phyloP scores from a whole-genome alignment of 2,888 invertebrate genomes.

The Dendrolimus houi region DNA sequence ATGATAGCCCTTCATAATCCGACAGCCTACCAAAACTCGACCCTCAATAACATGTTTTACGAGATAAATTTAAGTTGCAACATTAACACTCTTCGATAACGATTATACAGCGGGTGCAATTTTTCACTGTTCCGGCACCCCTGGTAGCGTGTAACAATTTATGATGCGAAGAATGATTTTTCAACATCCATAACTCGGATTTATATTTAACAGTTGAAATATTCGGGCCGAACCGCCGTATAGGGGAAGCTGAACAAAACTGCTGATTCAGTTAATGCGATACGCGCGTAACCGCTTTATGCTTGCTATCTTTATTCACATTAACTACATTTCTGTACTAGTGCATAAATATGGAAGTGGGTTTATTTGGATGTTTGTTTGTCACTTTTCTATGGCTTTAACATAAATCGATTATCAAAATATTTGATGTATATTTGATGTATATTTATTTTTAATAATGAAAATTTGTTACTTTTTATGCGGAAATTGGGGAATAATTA shows the following conservation, averaged over 20 bases:
- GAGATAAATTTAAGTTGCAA: constrained; percentile 62
- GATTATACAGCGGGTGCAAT: constrained; percentile 62
- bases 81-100: constrained; percentile 64
- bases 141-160: constrained; percentile 50
- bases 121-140: constrained; percentile 63
- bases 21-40: background rate
- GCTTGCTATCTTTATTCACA: too few relatives aligned
- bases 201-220: constrained; percentile 59
- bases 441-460: too few relatives aligned
- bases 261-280: constrained; percentile 30
- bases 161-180: constrained; percentile 68
- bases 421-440: too few relatives aligned
- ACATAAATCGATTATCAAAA: too few relatives aligned
- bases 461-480: too few relatives aligned
- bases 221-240: constrained; percentile 41
- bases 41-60: constrained; percentile 34
- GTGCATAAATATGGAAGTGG: too few relatives aligned
- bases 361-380: too few relatives aligned
- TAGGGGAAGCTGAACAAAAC: constrained; percentile 31
- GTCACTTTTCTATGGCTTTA: too few relatives aligned
- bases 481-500: too few relatives aligned
- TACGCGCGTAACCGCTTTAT: background rate
- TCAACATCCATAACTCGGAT: constrained; percentile 65
- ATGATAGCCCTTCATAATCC: background rate
- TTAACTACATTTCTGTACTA: too few relatives aligned